A percentile compares a stretch with the other conserved stretches of the same genome.
These are phyloP conservation scores for Anhinga rufa DNA, from an alignment of 2,113 vertebrate genomes.

Conservation along the genomic window DNA sequence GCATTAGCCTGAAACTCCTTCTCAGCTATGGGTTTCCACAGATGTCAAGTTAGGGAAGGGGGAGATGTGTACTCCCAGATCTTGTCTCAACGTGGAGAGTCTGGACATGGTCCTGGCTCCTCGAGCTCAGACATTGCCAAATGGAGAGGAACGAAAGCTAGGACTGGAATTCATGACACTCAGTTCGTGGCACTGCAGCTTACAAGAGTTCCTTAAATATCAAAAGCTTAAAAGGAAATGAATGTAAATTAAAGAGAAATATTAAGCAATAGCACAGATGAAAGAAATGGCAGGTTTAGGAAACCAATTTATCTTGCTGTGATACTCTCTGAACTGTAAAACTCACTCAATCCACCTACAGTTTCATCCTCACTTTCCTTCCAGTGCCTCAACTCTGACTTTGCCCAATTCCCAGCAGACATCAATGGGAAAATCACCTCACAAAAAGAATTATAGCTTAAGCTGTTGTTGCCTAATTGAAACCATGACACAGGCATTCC, in stretches of 20 bases:
- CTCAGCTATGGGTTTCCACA: background rate
- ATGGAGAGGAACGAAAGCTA: background rate
- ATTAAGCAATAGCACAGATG: background rate
- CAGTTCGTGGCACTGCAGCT: background rate
- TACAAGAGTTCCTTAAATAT: background rate
- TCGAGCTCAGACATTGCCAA: background rate
- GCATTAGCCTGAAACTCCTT: background rate
- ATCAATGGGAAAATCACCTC: background rate
- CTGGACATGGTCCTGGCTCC: background rate
- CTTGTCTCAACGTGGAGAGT: background rate
- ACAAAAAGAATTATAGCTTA: background rate
- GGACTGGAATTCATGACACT: background rate
- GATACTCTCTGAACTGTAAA: background rate
- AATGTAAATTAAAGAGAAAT: background rate
- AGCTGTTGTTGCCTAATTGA: background rate
- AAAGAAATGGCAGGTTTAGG: background rate
- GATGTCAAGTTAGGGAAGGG: background rate
- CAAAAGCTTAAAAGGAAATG: background rate
- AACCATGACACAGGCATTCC: background rate
- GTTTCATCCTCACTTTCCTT: background rate
- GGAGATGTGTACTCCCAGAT: background rate
- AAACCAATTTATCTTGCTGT: background rate
- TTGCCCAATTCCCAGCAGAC: background rate
- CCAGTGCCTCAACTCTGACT: background rate
- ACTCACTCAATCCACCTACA: background rate